Evolutionary conservation across 1,140 invertebrate species (phyloP), one percentile per base, ranked within the genome.

Genomic region (Orius insidiosus): DNA sequence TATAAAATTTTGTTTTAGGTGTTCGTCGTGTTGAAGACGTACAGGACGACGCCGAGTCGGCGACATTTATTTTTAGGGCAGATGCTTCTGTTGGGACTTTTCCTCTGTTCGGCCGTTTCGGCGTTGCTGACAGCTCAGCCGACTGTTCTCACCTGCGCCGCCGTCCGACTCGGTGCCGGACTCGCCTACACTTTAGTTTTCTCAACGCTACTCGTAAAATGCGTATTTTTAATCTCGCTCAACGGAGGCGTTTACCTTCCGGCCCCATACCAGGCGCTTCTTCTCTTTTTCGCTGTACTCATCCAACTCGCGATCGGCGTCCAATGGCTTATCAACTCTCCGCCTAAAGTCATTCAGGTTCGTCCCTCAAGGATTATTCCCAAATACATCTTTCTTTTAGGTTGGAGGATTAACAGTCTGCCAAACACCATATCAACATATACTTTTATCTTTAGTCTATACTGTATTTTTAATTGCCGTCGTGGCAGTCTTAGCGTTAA

Each of bases 201-300:
- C 60, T 81, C 85, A 10, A 80, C 89, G 0, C 69, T 96, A 16
- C 70, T 96, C 45, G 89, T 95, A 48, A 95, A 96, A 64, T 85
- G 87, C 58, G 85, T 94, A 38, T 92, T 94, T 59, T 70, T 94
- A 34, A 75, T 94, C 49, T 89, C 85, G 54, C 72, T 93, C 32
- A 87, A 92, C 59, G 78, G 81, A 19, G 86, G 87, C 8, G 85
- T 92, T 16, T 93, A 94, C 59, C 66, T 94, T n/a, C 86, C 87
- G 24, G 86, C 88, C 2, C 79, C 85, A 3, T 94, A 94, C 64
- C 64, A 80, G 65, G 85, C 82, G 41, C 65, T 89, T 5, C 71
- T 94, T 9, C 68, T 95, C 53, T 78, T 92, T 56, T 94, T 95
- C 59, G 84, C 87, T 2, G 78, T 85, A 15, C 70, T 85, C 56